Evolutionary conservation across 1,140 invertebrate species (phyloP).

Genomic region (Mizuhopecten yessoensis): DNA sequence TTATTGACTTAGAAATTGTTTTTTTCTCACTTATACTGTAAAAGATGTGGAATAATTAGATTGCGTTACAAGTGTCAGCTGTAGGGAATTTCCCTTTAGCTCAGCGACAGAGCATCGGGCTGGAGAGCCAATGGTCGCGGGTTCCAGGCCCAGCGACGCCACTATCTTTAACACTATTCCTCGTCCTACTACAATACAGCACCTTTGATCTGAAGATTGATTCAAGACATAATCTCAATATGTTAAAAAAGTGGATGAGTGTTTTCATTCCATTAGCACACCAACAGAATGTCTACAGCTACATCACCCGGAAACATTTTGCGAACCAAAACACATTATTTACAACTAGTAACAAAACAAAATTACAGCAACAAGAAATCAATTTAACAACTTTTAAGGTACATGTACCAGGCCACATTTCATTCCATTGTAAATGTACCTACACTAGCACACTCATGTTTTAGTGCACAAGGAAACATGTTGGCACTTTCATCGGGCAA

Average conservation of each 20-base stretch:
- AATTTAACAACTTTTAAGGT: conserved; percentile 39
- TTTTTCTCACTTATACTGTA: no score
- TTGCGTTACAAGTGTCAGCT: no score
- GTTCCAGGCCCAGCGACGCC: no score
- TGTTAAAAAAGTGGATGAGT: neutral
- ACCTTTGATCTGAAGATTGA: no score
- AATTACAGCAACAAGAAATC: conserved; percentile 25
- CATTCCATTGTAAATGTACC: neutral
- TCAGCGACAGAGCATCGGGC: no score
- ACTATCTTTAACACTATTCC: no score
- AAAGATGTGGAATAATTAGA: no score
- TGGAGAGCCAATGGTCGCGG: no score
- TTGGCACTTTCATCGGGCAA: no score
- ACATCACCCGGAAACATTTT: neutral
- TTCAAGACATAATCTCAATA: neutral
- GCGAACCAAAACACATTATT: neutral
- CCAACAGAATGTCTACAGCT: neutral
- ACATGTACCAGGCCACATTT: neutral
- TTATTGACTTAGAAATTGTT: no score
- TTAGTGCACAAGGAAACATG: neutral
- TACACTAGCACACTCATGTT: neutral
- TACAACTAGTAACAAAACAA: conserved; percentile 12
- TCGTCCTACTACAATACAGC: no score
- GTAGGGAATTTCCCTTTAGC: no score
- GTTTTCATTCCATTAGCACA: neutral